phyloP scores from a whole-genome alignment of 2,888 invertebrate genomes.

The Phymatocera aterrima region DNA sequence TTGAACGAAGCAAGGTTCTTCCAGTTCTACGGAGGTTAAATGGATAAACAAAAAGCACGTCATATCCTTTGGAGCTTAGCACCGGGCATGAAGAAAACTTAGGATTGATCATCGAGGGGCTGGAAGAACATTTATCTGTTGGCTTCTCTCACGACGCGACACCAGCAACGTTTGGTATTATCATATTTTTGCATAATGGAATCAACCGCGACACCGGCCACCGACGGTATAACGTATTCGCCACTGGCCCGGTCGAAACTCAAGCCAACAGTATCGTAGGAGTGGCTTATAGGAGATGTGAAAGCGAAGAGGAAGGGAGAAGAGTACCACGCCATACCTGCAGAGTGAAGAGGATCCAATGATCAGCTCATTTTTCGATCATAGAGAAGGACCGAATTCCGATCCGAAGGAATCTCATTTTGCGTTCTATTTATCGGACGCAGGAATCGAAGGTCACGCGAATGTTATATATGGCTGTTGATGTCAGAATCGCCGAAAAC shows the following conservation, averaged over 20 bases:
- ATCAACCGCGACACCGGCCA: constrained; percentile 58
- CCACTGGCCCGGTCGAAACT: neutral
- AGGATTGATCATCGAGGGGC: constrained; percentile 61
- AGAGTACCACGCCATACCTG: neutral
- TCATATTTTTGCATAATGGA: constrained; percentile 71
- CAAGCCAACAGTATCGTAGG: neutral
- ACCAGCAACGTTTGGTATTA: constrained; percentile 56
- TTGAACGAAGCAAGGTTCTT: too few relatives aligned
- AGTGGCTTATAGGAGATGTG: neutral
- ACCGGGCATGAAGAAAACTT: constrained; percentile 10
- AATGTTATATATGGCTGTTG: neutral
- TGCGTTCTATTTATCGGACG: too few relatives aligned
- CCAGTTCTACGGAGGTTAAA: neutral
- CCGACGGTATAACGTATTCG: constrained; percentile 22
- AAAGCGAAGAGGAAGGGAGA: neutral
- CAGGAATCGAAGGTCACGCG: too few relatives aligned
- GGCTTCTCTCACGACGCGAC: constrained; percentile 49
- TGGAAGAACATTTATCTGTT: constrained; percentile 62
- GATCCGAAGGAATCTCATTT: neutral
- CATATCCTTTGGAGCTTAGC: constrained; percentile 42
- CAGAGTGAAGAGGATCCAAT: too few relatives aligned
- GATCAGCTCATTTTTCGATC: too few relatives aligned
- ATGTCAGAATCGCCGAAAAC: neutral
- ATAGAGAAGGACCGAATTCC: too few relatives aligned
- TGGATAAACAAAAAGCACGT: constrained; percentile 45